phyloP scores from a whole-genome alignment of 2,797 vertebrate genomes.

The Phalanger gymnotis region DNA sequence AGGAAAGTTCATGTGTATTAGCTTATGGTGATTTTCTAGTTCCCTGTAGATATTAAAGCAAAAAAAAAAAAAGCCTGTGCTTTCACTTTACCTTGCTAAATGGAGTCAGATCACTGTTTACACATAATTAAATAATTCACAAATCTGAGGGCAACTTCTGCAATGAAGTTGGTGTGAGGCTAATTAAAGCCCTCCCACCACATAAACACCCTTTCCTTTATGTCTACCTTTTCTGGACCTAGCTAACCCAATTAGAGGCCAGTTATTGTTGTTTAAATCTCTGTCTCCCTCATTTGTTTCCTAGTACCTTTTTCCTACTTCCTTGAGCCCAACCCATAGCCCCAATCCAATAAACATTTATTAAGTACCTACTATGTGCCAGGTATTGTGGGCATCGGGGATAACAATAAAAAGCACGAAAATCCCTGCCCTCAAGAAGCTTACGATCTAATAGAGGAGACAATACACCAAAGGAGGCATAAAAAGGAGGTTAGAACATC shows the following conservation, averaged over 20 bases:
- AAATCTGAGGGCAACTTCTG: constrained; percentile 19
- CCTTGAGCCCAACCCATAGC: not conserved
- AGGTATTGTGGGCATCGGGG: not conserved
- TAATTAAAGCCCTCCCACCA: constrained; percentile 54
- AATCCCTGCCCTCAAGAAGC: not conserved
- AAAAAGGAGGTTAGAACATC: not conserved
- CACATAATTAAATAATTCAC: constrained; percentile 64
- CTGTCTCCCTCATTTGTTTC: not conserved
- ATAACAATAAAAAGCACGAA: not conserved
- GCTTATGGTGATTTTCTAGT: constrained; percentile 68
- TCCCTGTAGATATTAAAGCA: constrained; percentile 53
- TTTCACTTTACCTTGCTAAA: constrained; percentile 50
- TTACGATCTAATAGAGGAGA: not conserved
- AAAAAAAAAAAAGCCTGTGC: constrained; percentile 55
- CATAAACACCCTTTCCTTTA: constrained; percentile 45
- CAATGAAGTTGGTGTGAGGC: constrained; percentile 29
- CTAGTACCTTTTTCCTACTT: not conserved
- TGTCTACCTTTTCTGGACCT: constrained; percentile 24
- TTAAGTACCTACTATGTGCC: not conserved
- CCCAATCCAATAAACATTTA: not conserved
- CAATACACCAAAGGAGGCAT: not conserved
- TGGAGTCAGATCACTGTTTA: constrained; percentile 65
- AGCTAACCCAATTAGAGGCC: constrained; percentile 31
- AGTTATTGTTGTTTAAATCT: constrained; percentile 11
- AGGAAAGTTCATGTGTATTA: constrained; percentile 65